These are phyloP conservation scores for Hylaeus anthracinus DNA, from an alignment of 1,140 invertebrate species.

Conservation along the genomic window DNA sequence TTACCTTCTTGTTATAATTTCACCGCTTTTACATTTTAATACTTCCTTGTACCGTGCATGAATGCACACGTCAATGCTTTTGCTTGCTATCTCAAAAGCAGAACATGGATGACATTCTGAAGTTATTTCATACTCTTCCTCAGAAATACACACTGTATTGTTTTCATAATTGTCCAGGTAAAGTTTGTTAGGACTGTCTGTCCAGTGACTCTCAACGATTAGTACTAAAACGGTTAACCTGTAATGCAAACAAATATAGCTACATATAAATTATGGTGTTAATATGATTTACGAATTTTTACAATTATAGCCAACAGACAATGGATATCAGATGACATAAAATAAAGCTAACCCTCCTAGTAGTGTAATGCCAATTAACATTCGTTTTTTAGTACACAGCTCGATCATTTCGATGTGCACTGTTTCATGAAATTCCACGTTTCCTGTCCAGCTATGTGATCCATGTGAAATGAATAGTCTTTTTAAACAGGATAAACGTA, in stretches of 20 bases:
- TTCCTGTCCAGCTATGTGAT: slow-evolving; percentile 27
- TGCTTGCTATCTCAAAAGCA: slow-evolving; percentile 87
- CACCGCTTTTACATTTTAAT: slow-evolving; percentile 85
- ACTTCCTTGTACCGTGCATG: slow-evolving; percentile 87
- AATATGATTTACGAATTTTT: background rate
- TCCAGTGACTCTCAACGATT: slow-evolving; percentile 89
- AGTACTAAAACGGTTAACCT: slow-evolving; percentile 89
- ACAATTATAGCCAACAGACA: background rate
- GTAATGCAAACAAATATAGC: slow-evolving; percentile 65
- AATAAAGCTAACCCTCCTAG: slow-evolving; percentile 82
- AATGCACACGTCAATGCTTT: slow-evolving; percentile 86
- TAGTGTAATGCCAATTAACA: slow-evolving; percentile 84
- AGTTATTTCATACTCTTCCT: slow-evolving; percentile 86
- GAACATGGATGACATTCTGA: slow-evolving; percentile 90
- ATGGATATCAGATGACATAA: background rate
- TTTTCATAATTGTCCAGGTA: slow-evolving; percentile 85
- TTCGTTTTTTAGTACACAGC: slow-evolving; percentile 85
- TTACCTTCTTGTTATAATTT: slow-evolving; percentile 86
- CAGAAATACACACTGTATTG: slow-evolving; percentile 87
- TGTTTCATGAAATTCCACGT: slow-evolving; percentile 19
- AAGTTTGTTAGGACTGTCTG: slow-evolving; percentile 80
- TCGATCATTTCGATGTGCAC: slow-evolving; percentile 83
- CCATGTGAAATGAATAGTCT: slow-evolving; percentile 4
- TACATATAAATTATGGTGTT: background rate
- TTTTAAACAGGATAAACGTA: too few relatives aligned